These are phyloP conservation scores for Anser cygnoides DNA, from an alignment of 2,113 vertebrate species.

Conservation along the genomic window DNA sequence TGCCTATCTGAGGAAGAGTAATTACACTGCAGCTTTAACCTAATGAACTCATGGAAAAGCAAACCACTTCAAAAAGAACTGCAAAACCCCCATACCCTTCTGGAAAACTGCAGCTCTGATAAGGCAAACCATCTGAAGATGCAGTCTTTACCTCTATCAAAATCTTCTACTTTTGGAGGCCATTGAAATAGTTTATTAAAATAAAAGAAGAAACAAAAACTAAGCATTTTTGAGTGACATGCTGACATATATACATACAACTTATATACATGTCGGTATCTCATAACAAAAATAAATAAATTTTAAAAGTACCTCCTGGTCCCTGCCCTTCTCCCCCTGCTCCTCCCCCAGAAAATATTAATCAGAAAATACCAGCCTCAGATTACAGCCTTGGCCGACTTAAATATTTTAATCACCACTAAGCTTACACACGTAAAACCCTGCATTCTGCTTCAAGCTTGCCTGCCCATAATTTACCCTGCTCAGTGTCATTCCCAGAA, in stretches of 20 bases:
- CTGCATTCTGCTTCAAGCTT: not conserved
- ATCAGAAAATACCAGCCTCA: not conserved
- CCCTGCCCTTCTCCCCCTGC: accelerated
- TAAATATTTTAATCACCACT: not conserved
- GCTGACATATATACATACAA: too few species aligned
- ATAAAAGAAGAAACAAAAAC: not conserved
- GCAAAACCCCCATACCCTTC: not conserved
- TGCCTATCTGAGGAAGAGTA: not conserved
- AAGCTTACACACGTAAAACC: not conserved
- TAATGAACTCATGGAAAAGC: not conserved
- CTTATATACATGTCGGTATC: too few species aligned
- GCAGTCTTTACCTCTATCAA: not conserved
- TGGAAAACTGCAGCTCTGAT: not conserved
- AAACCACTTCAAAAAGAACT: not conserved
- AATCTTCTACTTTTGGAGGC: not conserved
- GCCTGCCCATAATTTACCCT: not conserved
- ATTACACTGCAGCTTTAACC: not conserved
- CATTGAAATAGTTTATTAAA: not conserved
- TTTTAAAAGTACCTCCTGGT: not conserved
- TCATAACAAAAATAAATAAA: too few species aligned
- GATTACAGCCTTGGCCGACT: not conserved
- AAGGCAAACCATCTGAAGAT: not conserved
- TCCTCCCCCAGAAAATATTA: not conserved
- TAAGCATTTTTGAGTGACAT: not conserved
- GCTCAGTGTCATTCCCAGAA: not conserved